These are phyloP conservation scores for Plutella xylostella DNA, from an alignment of 2,888 invertebrate genomes.

Conservation along the genomic window DNA sequence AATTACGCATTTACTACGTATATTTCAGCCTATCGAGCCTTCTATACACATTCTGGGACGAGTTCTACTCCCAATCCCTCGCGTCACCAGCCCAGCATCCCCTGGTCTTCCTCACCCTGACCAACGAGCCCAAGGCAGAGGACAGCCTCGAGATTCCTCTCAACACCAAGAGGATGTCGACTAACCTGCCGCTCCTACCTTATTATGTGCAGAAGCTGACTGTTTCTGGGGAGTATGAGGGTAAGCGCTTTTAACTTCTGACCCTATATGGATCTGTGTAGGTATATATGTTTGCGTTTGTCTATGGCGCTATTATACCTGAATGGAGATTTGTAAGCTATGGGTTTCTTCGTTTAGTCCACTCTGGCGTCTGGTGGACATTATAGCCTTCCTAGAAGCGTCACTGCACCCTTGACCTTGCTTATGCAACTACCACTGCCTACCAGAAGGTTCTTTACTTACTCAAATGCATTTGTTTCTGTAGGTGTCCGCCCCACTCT, in stretches of 20 bases:
- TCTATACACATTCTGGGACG: constrained; percentile 43
- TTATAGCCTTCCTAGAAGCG: too few relatives aligned
- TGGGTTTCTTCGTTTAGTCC: too few relatives aligned
- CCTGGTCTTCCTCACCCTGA: constrained; percentile 30
- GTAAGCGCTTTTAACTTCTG: too few relatives aligned
- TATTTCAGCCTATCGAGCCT: constrained; percentile 23
- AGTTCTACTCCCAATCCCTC: constrained; percentile 39
- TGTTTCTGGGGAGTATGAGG: constrained; percentile 19
- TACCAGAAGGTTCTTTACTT: too few relatives aligned
- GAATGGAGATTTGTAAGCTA: too few relatives aligned
- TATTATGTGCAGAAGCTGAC: constrained; percentile 48
- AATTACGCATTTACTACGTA: too few relatives aligned
- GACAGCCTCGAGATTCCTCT: constrained; percentile 25
- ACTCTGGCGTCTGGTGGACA: too few relatives aligned
- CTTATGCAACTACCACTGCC: too few relatives aligned
- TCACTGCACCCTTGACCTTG: too few relatives aligned
- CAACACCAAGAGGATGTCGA: constrained; percentile 36
- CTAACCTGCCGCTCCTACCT: constrained; percentile 41
- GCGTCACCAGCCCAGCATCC: constrained; percentile 45
- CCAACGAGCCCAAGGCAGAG: constrained; percentile 25
- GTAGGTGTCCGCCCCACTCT: constrained; percentile 35
- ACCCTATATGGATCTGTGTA: too few relatives aligned
- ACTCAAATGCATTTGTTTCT: constrained; percentile 8
- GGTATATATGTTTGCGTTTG: too few relatives aligned
- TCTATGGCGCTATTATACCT: too few relatives aligned